phyloP scores from a whole-genome alignment of 2,888 invertebrate genomes.

The Scaptomyza reducta region DNA sequence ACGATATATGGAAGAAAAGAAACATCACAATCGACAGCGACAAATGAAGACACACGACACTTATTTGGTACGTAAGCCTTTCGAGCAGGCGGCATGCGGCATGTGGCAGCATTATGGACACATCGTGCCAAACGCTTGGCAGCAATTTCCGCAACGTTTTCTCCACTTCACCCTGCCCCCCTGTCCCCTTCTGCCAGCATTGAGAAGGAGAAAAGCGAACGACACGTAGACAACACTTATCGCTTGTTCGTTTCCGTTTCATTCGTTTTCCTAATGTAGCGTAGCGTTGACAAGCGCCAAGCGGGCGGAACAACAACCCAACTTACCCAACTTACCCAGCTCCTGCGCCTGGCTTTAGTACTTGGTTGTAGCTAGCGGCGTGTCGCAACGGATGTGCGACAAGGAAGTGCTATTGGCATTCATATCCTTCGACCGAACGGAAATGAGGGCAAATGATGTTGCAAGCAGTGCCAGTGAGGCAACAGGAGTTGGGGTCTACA shows the following conservation, averaged over 20 bases:
- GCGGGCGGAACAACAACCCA: slow-evolving; percentile 48
- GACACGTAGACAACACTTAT: slow-evolving; percentile 77
- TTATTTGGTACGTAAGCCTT: slow-evolving; percentile 73
- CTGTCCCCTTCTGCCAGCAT: slow-evolving; percentile 4
- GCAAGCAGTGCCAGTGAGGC: slow-evolving; percentile 35
- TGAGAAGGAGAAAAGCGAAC: slow-evolving; percentile 32
- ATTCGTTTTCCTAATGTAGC: slow-evolving; percentile 82
- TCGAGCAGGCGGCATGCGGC: slow-evolving; percentile 43
- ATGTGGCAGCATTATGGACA: slow-evolving; percentile 69
- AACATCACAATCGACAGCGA: slow-evolving; percentile 71
- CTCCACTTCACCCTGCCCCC: background rate
- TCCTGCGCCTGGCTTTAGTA: background rate
- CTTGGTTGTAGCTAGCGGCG: slow-evolving; percentile 34
- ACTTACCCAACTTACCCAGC: background rate
- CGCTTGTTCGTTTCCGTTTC: slow-evolving; percentile 82
- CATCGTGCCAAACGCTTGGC: slow-evolving; percentile 62
- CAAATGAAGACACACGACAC: slow-evolving; percentile 78
- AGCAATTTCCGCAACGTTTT: slow-evolving; percentile 61
- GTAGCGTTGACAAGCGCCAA: slow-evolving; percentile 79
- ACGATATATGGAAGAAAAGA: slow-evolving; percentile 19
- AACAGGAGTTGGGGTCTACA: slow-evolving; percentile 1
- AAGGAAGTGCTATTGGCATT: slow-evolving; percentile 78
- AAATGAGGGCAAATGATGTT: slow-evolving; percentile 63
- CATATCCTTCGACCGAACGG: slow-evolving; percentile 71
- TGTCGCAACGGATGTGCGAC: slow-evolving; percentile 70